These are phyloP conservation scores for Horisme vitalbata DNA, from an alignment of 2,888 invertebrate species.

Conservation along the genomic window DNA sequence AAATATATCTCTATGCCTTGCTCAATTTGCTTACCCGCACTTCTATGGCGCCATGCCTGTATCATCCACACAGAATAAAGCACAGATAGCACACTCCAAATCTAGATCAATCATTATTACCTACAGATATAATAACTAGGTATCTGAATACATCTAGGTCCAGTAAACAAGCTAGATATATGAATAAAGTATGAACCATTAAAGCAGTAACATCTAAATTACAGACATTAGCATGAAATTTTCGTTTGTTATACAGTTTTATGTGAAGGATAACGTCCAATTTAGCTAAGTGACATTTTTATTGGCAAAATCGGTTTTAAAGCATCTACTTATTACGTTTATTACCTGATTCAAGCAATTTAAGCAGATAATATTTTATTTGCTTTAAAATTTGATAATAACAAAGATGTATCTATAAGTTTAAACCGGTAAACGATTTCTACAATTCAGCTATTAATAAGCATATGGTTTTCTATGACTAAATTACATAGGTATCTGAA, in stretches of 20 bases:
- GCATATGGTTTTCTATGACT: too few relatives aligned
- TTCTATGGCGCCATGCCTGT: constrained; percentile 61
- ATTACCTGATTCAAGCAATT: too few relatives aligned
- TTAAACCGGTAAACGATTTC: too few relatives aligned
- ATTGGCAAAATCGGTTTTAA: background rate
- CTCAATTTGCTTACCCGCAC: constrained; percentile 59
- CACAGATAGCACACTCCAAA: constrained; percentile 20
- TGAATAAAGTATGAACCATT: constrained; percentile 32
- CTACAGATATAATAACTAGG: background rate
- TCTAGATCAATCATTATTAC: constrained; percentile 12
- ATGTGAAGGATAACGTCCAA: constrained; percentile 7
- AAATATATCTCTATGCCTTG: constrained; percentile 62
- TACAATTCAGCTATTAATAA: too few relatives aligned
- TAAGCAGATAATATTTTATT: too few relatives aligned
- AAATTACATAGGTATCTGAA: too few relatives aligned
- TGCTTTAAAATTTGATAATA: too few relatives aligned
- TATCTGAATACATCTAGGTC: constrained; percentile 4
- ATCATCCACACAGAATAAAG: constrained; percentile 53
- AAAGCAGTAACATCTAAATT: constrained; percentile 18
- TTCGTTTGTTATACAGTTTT: constrained; percentile 12
- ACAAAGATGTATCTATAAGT: too few relatives aligned
- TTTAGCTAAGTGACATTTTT: constrained; percentile 17
- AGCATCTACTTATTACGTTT: constrained; percentile 1
- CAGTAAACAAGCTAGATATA: constrained; percentile 27
- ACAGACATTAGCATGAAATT: constrained; percentile 26